These are phyloP conservation scores for Macrochelys suwanniensis DNA, from an alignment of 2,797 vertebrate species.

Conservation along the genomic window DNA sequence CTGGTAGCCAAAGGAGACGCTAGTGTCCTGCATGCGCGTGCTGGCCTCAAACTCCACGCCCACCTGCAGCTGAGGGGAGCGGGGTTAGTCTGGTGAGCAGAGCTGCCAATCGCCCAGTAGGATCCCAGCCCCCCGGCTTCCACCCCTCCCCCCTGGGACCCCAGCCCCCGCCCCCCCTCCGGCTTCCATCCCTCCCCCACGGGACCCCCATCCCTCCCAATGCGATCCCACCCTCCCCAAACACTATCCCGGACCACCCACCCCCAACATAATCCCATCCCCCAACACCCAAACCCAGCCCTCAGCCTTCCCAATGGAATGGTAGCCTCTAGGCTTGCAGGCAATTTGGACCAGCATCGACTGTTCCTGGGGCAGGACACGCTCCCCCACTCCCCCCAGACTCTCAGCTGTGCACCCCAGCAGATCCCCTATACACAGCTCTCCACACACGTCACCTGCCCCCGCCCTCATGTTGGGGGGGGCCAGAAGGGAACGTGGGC, in stretches of 20 bases:
- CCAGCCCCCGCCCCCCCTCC: too few relatives aligned
- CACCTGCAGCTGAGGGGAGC: slow-evolving; percentile 86
- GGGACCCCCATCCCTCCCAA: not conserved
- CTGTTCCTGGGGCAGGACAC: not conserved
- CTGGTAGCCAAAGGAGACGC: slow-evolving; percentile 91
- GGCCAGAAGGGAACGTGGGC: not conserved
- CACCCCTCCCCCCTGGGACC: not conserved
- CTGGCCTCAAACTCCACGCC: slow-evolving; percentile 94
- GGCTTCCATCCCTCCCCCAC: not conserved
- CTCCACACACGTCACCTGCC: too few relatives aligned
- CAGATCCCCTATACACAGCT: not conserved
- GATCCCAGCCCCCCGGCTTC: not conserved
- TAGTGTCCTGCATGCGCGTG: slow-evolving; percentile 91
- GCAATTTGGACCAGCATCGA: too few relatives aligned
- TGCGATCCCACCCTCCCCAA: not conserved
- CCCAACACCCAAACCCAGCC: too few relatives aligned
- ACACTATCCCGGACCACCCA: accelerated
- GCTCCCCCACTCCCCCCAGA: not conserved
- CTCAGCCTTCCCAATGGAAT: too few relatives aligned
- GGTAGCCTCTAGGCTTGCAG: too few relatives aligned
- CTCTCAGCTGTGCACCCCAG: not conserved
- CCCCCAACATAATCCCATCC: not conserved
- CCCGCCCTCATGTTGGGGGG: too few relatives aligned
- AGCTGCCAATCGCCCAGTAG: not conserved
- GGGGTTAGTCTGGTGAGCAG: not conserved